Conservation (phyloP, 2,113 vertebrate species). For the Ailuropoda melanoleuca region DNA sequence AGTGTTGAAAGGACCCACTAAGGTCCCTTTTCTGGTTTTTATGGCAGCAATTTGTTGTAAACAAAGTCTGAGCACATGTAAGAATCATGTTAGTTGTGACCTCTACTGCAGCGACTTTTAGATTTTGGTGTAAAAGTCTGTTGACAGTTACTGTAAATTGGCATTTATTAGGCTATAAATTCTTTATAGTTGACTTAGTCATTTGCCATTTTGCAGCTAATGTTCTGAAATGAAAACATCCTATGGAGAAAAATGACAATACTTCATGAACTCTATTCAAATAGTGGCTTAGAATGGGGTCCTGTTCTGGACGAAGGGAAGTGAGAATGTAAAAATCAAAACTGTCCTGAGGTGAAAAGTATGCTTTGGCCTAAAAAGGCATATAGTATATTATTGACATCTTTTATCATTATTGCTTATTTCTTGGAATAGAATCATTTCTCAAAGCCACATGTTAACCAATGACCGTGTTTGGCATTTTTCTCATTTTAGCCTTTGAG, state of each 20-base stretch:
- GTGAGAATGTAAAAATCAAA: slow-evolving; percentile 20
- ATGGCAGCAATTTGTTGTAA: slow-evolving; percentile 27
- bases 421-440: slow-evolving; percentile 28
- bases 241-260: background rate
- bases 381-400: background rate
- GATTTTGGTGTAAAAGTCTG: background rate
- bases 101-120: slow-evolving; percentile 25
- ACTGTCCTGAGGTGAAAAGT: background rate
- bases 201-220: slow-evolving; percentile 64
- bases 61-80: background rate
- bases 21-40: slow-evolving; percentile 60
- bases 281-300: slow-evolving; percentile 52
- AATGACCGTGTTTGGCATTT: background rate
- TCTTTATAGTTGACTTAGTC: slow-evolving; percentile 47
- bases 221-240: slow-evolving; percentile 30
- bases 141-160: background rate
- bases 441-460: background rate
- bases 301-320: background rate
- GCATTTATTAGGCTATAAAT: background rate
- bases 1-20: slow-evolving; percentile 56
- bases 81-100: slow-evolving; percentile 48
- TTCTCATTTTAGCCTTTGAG: slow-evolving; percentile 1
- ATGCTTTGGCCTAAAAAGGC: slow-evolving; percentile 5
- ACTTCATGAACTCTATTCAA: slow-evolving; percentile 45
- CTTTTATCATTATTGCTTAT: slow-evolving; percentile 29